Conservation (phyloP, 2,888 invertebrate species). For the Thymelicus acteon region DNA sequence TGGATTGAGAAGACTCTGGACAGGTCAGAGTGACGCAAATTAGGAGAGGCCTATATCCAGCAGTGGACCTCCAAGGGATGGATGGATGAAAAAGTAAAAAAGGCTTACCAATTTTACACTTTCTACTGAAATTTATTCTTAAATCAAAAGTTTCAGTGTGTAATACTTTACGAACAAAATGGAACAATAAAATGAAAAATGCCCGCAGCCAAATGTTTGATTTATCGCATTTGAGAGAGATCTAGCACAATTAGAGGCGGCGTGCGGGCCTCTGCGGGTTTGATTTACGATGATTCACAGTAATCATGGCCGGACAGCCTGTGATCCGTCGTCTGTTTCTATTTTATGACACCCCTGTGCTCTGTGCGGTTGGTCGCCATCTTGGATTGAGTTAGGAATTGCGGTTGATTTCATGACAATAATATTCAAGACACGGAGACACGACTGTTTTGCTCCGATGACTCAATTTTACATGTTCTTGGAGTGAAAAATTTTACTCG, state of each 20-base stretch:
- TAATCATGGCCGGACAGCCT: constrained; percentile 69
- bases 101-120: not conserved
- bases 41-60: too few relatives aligned
- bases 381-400: constrained; percentile 61
- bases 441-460: constrained; percentile 11
- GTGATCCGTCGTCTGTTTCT: constrained; percentile 71
- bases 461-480: constrained; percentile 14
- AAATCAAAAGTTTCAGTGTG: constrained; percentile 55
- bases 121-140: constrained; percentile 10
- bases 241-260: constrained; percentile 75
- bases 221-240: constrained; percentile 67
- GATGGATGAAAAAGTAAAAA: too few relatives aligned
- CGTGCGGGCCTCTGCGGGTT: constrained; percentile 77
- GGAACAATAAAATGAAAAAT: constrained; percentile 62
- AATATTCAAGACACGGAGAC: constrained; percentile 18
- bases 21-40: too few relatives aligned
- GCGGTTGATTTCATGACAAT: constrained; percentile 52
- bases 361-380: constrained; percentile 73
- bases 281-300: constrained; percentile 81
- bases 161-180: constrained; percentile 64
- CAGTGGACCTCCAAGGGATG: too few relatives aligned
- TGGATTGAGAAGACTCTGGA: too few relatives aligned
- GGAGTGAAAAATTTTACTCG: not conserved
- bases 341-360: constrained; percentile 73
- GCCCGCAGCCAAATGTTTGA: constrained; percentile 77